A percentile compares a stretch with the other conserved stretches of the same genome.
Evolutionary conservation across 2,113 vertebrate species (phyloP).

Genomic region (Excalfactoria chinensis): DNA sequence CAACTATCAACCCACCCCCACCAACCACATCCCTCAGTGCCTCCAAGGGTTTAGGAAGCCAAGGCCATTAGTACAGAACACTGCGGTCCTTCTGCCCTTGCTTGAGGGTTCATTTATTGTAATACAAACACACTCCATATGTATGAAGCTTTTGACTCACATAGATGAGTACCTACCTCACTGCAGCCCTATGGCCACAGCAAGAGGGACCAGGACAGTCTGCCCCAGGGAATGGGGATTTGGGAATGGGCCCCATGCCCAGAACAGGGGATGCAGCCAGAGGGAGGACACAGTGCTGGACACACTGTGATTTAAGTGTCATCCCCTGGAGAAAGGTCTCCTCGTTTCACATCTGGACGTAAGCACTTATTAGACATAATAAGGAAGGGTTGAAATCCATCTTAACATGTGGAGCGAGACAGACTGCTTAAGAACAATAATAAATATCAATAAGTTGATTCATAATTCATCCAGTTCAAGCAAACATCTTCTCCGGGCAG

Average conservation of each 20-base stretch:
- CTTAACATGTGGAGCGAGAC: not conserved
- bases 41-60: not conserved
- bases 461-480: conserved; percentile 31
- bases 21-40: too few relatives aligned
- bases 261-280: not conserved
- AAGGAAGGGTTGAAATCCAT: conserved; percentile 9
- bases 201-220: not conserved
- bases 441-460: conserved; percentile 49
- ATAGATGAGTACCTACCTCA: too few relatives aligned
- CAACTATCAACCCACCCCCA: too few relatives aligned
- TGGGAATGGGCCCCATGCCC: not conserved
- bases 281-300: not conserved
- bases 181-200: not conserved
- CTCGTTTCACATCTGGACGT: not conserved
- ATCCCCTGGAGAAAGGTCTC: fast-evolving
- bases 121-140: not conserved
- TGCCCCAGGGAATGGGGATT: not conserved
- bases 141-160: not conserved
- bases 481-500: conserved; percentile 26
- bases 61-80: not conserved
- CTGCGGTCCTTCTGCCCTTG: not conserved
- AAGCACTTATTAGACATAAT: not conserved
- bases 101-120: not conserved
- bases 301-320: not conserved
- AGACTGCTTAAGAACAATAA: conserved; percentile 28